Conservation (phyloP, 2,113 vertebrate genomes). For the Marmota monax region DNA sequence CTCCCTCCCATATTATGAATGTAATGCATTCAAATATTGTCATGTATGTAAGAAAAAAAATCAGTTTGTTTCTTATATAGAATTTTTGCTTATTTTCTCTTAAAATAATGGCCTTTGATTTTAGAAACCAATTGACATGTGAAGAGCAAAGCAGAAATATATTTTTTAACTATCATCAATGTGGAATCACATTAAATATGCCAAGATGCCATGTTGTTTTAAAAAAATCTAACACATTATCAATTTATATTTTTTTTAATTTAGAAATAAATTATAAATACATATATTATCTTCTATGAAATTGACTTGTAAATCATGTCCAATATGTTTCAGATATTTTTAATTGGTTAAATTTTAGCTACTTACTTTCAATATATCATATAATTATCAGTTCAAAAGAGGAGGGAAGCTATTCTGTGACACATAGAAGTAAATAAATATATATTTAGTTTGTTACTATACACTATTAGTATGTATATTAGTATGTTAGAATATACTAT, state of each 20-base stretch:
- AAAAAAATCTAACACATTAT: not conserved
- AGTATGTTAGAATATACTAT: too few relatives aligned
- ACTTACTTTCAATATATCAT: not conserved
- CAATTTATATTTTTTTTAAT: not conserved
- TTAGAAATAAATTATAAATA: not conserved
- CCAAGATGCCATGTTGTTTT: not conserved
- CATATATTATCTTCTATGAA: not conserved
- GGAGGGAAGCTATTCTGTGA: rapidly evolving
- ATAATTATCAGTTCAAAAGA: not conserved
- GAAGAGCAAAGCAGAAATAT: not conserved
- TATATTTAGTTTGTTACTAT: too few relatives aligned
- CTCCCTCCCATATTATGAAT: too few relatives aligned
- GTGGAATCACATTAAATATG: not conserved
- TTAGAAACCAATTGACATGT: conserved; percentile 5
- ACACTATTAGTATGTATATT: too few relatives aligned
- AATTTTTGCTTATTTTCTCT: conserved; percentile 51
- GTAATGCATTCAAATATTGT: too few relatives aligned
- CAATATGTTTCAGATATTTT: not conserved
- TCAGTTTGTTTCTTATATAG: not conserved
- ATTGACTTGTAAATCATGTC: not conserved
- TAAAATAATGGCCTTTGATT: not conserved
- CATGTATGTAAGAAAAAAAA: too few relatives aligned
- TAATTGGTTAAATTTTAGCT: not conserved
- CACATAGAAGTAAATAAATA: not conserved
- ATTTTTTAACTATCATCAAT: not conserved